A percentile compares a stretch with the other conserved stretches of the same genome.
Evolutionary conservation across 2,113 vertebrate genomes (phyloP).

Genomic region (Sylvia atricapilla): DNA sequence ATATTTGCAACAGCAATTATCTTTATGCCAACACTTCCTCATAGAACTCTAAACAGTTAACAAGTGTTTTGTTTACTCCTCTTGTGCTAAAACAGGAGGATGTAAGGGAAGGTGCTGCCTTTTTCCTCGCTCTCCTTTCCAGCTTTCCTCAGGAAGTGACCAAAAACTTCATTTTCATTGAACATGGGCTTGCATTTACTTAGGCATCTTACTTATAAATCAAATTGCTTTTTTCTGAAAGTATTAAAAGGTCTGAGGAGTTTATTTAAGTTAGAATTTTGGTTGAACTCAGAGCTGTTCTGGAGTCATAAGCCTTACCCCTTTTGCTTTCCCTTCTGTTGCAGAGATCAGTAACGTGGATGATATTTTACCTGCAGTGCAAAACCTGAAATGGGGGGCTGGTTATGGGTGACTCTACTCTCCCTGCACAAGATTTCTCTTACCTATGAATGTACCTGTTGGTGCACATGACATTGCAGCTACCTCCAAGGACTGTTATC

Average conservation of each 20-base stretch:
- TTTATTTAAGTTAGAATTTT: background rate
- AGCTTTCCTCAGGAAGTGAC: background rate
- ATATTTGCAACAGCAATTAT: background rate
- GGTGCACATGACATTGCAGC: background rate
- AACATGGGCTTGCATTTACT: background rate
- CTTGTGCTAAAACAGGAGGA: background rate
- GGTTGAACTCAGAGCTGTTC: background rate
- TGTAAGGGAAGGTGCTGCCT: background rate
- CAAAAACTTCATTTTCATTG: background rate
- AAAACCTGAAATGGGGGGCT: conserved; percentile 68
- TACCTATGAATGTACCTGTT: background rate
- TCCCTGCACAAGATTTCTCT: background rate
- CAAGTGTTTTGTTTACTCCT: background rate
- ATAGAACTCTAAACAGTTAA: background rate
- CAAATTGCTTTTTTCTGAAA: background rate
- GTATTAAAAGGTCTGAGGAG: background rate
- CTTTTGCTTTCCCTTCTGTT: conserved; percentile 51
- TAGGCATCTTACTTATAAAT: background rate
- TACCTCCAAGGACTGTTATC: background rate
- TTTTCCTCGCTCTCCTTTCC: background rate
- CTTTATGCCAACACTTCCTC: background rate
- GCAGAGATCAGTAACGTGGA: conserved; percentile 81
- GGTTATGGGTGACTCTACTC: background rate
- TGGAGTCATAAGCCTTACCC: background rate
- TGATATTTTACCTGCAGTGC: conserved; percentile 83